These are phyloP conservation scores for Horisme vitalbata DNA, from an alignment of 2,888 invertebrate genomes.

Conservation along the genomic window DNA sequence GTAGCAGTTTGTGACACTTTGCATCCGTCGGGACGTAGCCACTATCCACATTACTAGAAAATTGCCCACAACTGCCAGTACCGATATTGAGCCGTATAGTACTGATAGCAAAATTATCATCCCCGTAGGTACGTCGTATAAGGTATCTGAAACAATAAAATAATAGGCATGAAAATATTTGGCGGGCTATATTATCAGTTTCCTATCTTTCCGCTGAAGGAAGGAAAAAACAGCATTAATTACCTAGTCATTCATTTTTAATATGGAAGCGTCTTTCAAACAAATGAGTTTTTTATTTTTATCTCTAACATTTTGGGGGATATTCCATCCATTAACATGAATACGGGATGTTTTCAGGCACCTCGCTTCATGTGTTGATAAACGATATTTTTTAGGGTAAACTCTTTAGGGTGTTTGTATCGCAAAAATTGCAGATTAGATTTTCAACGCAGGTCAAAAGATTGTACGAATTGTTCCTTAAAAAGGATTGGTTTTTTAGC, in stretches of 20 bases:
- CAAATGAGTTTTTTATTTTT: background rate
- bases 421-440: too few relatives aligned
- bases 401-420: too few relatives aligned
- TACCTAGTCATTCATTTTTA: too few relatives aligned
- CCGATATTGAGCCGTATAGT: constrained; percentile 91
- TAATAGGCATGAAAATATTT: too few relatives aligned
- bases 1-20: constrained; percentile 93
- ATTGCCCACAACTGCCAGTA: constrained; percentile 92
- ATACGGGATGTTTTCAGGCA: constrained; percentile 5
- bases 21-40: constrained; percentile 89
- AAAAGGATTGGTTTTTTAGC: too few relatives aligned
- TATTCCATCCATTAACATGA: constrained; percentile 14
- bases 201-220: too few relatives aligned
- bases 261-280: constrained; percentile 6
- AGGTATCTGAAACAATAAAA: constrained; percentile 72
- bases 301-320: background rate
- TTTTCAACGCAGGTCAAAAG: too few relatives aligned
- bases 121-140: constrained; percentile 89
- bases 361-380: background rate
- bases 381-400: constrained; percentile 4
- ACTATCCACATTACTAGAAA: constrained; percentile 93
- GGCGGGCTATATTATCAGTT: too few relatives aligned
- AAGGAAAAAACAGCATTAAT: too few relatives aligned
- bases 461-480: too few relatives aligned
- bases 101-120: constrained; percentile 89